Conservation (phyloP, 2,113 vertebrate species). For the Lipophrys pholis region DNA sequence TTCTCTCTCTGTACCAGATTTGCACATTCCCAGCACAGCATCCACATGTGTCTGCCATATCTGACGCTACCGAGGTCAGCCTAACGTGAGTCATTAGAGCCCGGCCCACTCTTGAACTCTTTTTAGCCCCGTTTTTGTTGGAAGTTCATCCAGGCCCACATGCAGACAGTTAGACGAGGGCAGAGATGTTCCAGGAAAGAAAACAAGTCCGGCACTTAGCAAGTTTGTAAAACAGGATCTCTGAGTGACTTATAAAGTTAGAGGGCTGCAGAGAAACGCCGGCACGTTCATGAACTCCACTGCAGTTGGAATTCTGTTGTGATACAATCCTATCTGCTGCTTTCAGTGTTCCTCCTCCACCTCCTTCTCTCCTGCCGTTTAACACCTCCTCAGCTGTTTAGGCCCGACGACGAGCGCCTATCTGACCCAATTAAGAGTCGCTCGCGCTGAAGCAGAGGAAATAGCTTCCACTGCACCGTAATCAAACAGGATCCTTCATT, state of each 20-base stretch:
- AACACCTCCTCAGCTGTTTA: conserved; percentile 53
- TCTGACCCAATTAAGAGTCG: conserved; percentile 73
- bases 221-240: conserved; percentile 2
- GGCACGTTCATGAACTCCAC: too few species aligned
- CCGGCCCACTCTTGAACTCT: conserved; percentile 32
- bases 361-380: conserved; percentile 10
- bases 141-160: conserved; percentile 12
- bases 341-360: conserved; percentile 1
- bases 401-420: conserved; percentile 47
- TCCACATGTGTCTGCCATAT: conserved; percentile 57
- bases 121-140: not conserved
- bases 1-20: conserved; percentile 22
- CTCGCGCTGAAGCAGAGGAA: conserved; percentile 57
- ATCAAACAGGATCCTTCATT: conserved; percentile 73
- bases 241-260: not conserved
- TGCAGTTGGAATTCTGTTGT: too few species aligned
- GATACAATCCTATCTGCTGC: not conserved
- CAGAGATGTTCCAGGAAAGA: conserved; percentile 10
- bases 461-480: conserved; percentile 55
- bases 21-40: conserved; percentile 34
- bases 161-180: conserved; percentile 14
- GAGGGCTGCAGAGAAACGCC: not conserved
- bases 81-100: conserved; percentile 7
- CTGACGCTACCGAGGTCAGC: conserved; percentile 22
- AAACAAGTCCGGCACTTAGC: conserved; percentile 1